Evolutionary conservation across 2,113 vertebrate genomes (phyloP), one percentile per base, ranked within the genome.

Genomic region (Paradoxurus hermaphroditus): DNA sequence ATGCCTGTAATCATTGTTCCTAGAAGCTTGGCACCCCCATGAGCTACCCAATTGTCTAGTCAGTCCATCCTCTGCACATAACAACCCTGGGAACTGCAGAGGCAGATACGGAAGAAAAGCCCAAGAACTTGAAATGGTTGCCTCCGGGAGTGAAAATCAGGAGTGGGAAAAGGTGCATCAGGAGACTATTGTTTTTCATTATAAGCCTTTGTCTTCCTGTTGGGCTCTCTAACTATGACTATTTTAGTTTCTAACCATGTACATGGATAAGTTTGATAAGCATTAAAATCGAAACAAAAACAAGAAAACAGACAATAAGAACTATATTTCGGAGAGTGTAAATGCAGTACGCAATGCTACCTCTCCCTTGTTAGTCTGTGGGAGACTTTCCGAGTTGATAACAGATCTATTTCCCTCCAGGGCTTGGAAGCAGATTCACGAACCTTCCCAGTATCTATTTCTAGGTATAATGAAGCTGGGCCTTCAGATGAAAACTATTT

Each of bases 211-310:
- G 51, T 63, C 39, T 91, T 91, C 51, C 79, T 67, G 11, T 44
- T 13, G 59, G 83, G 83, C 46, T 78, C 67, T 86, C n/a, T 59
- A 44, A 86, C 49, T 15, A 46, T 73, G 88, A n/a, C 5, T 82
- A 75, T 62, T 90, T 93, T 34, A 93, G 23, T 84, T 72, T 41
- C 46, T 85, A 85, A 86, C 53, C 18, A 59, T 25, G 15, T 21
- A 79, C 3, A 39, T 27, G 16, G 1, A 0, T 81, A 92, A 23
- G 44, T 65, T 44, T 73, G 34, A 73, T 85, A 78, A 83, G 78
- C 87, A 78, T 95, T 83, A 88, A 91, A 91, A 91, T 51, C 15
- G 41, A 96, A 94, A 85, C 51, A 85, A 83, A 75, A 73, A 79
- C 3, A 87, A 86, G 46, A 51, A 79, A 75, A 79, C 27, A 70